Evolutionary conservation across 2,113 vertebrate species (phyloP), one percentile per base, ranked within the genome.

Genomic region (Elachura formosa): DNA sequence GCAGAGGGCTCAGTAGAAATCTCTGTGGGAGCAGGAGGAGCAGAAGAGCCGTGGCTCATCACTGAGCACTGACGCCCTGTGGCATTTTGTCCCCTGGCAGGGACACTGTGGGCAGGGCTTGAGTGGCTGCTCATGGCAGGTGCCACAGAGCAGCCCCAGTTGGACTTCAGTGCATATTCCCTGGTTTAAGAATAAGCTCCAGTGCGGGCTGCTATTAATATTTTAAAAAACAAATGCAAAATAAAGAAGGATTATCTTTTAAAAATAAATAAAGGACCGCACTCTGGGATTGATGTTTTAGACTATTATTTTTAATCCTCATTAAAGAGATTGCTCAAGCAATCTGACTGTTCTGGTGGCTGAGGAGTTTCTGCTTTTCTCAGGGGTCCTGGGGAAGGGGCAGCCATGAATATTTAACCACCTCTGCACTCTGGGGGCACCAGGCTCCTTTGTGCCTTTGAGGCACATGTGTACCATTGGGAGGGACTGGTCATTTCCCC

Each of bases 221-320:
- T 58, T 89, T 66, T 45, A 52, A 89, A 87, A 84, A 63, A 0
- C 64, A 71, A 86, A 69, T 55, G 58, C 48, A 61, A 73, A 89
- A 62, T 85, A 56, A 79, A 80, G 51, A 31, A 54, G 92, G 95
- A 94, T 95, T 95, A 95, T 89, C 56, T 87, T 75, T 90, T 45
- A 59, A 69, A 92, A 82, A 81, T 73, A 84, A 93, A 80, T 85
- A 78, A 83, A 71, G 56, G 77, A 38, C 55, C 2, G 0, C 1
- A 19, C 71, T 82, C 78, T 26, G 71, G 51, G 69, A 62, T 77
- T 84, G 63, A 11, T 54, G 41, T 73, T 80, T 72, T 58, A 36
- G 63, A 46, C 69, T 64, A 55, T 89, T 69, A 76, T 91, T 88
- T 94, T 93, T 92, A 95, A 96, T 96, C 90, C 84, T 91, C 88